Percentiles rank a stretch among this genome's conserved stretches.
These are phyloP conservation scores for Menidia beryllina DNA, from an alignment of 2,113 vertebrate species.

Conservation along the genomic window DNA sequence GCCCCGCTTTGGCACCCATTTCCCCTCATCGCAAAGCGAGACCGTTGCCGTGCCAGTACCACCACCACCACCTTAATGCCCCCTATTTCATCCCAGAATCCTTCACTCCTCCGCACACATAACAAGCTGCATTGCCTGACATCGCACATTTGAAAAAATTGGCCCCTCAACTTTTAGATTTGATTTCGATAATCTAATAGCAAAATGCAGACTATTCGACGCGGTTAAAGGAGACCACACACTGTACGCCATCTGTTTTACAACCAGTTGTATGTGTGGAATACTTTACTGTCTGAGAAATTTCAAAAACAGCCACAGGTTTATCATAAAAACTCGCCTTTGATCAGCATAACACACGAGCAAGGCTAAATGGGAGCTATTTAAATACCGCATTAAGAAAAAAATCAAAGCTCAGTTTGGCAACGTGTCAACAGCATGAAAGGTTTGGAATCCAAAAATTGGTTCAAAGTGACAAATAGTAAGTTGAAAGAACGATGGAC, in stretches of 20 bases:
- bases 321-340: constrained; percentile 38
- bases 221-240: constrained; percentile 40
- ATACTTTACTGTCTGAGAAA: constrained; percentile 20
- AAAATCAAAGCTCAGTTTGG: constrained; percentile 41
- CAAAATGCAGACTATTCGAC: not conserved
- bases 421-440: constrained; percentile 54
- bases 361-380: constrained; percentile 36
- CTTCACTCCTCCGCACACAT: constrained; percentile 23
- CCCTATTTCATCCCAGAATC: constrained; percentile 49
- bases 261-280: constrained; percentile 12
- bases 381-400: constrained; percentile 45
- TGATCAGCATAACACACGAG: constrained; percentile 44
- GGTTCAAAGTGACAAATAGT: constrained; percentile 64
- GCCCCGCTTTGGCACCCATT: constrained; percentile 64
- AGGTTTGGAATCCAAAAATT: constrained; percentile 71
- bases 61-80: constrained; percentile 37
- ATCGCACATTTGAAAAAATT: constrained; percentile 9
- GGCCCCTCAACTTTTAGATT: not conserved
- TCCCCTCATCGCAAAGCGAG: constrained; percentile 73
- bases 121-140: constrained; percentile 13
- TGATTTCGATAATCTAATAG: not conserved
- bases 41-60: constrained; percentile 71
- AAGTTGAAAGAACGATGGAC: constrained; percentile 60
- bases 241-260: constrained; percentile 30
- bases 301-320: constrained; percentile 18